Percentiles rank a stretch among this genome's conserved stretches.
Conservation (phyloP, 2,888 invertebrate species). For the Epinotia ramella region DNA sequence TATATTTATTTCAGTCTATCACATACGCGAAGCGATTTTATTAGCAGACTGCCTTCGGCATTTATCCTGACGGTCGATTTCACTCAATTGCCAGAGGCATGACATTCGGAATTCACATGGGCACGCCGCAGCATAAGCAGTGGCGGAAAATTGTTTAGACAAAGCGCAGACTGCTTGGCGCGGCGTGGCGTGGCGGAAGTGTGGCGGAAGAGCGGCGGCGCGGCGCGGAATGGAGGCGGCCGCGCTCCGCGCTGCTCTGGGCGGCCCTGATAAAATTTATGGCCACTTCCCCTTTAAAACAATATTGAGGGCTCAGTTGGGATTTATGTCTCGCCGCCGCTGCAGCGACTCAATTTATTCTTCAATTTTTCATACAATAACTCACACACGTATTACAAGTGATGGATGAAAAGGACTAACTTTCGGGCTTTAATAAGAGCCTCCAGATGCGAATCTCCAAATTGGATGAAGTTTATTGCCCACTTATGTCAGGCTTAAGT, state of each 20-base stretch:
- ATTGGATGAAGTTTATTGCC: conserved; percentile 86
- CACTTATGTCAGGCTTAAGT: conserved; percentile 86
- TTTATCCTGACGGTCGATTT: conserved; percentile 18
- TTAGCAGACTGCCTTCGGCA: neutral
- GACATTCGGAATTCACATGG: conserved; percentile 60
- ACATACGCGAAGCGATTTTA: neutral
- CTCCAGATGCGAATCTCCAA: conserved; percentile 86
- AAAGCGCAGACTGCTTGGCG: conserved; percentile 56
- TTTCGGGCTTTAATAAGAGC: conserved; percentile 86
- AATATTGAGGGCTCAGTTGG: conserved; percentile 86
- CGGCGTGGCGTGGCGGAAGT: conserved; percentile 51
- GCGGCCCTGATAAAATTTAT: conserved; percentile 85
- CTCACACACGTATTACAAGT: conserved; percentile 86
- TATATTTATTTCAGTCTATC: neutral
- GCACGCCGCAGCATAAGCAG: conserved; percentile 72
- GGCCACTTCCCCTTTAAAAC: conserved; percentile 86
- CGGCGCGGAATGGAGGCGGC: conserved; percentile 55
- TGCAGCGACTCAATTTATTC: conserved; percentile 86
- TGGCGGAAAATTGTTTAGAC: conserved; percentile 79
- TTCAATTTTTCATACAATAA: conserved; percentile 86
- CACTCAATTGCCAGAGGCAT: conserved; percentile 17
- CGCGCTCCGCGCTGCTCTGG: conserved; percentile 64
- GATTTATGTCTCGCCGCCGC: conserved; percentile 85
- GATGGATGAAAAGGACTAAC: conserved; percentile 86
- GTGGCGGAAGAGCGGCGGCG: conserved; percentile 47